Percentiles rank a stretch among this genome's conserved stretches.
Evolutionary conservation across 2,888 invertebrate species (phyloP).

Genomic region (Eulithis prunata): DNA sequence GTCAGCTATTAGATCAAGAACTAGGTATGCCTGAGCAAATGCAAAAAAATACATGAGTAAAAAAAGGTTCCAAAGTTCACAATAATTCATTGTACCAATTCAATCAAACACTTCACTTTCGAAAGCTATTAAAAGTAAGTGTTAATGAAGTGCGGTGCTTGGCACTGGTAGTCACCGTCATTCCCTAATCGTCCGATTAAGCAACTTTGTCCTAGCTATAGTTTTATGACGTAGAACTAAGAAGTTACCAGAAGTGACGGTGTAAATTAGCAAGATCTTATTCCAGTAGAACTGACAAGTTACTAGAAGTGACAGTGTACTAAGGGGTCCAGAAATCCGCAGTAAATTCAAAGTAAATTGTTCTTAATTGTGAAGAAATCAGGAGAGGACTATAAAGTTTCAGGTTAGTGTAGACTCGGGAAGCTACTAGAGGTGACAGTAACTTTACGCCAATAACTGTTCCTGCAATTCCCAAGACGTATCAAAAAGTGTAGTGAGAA

Average conservation of each 20-base stretch:
- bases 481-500: no score
- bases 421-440: constrained; percentile 3
- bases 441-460: no score
- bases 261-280: background rate
- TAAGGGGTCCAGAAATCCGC: no score
- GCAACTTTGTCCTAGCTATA: constrained; percentile 44
- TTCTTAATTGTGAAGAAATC: no score
- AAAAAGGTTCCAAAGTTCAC: no score
- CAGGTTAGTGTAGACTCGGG: constrained; percentile 14
- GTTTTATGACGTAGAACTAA: constrained; percentile 20
- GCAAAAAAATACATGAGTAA: no score
- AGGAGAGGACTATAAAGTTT: background rate
- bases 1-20: no score
- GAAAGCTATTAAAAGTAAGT: constrained; percentile 36
- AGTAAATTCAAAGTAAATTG: no score
- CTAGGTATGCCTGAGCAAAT: no score
- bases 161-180: constrained; percentile 39
- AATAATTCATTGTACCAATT: constrained; percentile 3
- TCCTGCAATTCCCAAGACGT: no score
- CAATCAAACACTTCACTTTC: constrained; percentile 36
- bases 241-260: constrained; percentile 16
- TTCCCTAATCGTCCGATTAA: constrained; percentile 40
- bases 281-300: no score
- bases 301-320: no score
- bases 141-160: constrained; percentile 42